Conservation (phyloP, 1,140 invertebrate species). For the Caerostris extrusa region DNA sequence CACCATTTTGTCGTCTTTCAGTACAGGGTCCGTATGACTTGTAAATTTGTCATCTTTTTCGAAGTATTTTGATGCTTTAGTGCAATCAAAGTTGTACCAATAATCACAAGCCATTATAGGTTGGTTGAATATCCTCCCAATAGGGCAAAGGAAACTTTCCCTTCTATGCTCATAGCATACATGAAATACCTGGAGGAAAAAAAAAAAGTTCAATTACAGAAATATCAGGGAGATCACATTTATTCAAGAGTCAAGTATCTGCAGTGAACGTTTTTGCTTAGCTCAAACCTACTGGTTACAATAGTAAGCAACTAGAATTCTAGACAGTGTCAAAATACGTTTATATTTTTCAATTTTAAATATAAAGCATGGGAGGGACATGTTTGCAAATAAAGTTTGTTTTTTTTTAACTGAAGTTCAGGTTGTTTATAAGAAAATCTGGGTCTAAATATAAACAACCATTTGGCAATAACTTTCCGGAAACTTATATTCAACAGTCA, state of each 20-base stretch:
- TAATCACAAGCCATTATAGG: conserved; percentile 79
- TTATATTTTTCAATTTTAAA: too few relatives aligned
- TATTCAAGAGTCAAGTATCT: neutral
- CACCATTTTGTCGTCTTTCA: neutral
- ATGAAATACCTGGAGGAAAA: conserved; percentile 78
- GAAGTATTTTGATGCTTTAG: conserved; percentile 28
- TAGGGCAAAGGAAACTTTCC: conserved; percentile 92
- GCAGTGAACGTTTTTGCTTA: neutral
- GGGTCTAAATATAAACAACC: too few relatives aligned
- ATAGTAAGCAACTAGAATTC: too few relatives aligned
- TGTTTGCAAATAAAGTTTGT: too few relatives aligned
- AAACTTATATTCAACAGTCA: too few relatives aligned
- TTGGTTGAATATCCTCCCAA: conserved; percentile 94
- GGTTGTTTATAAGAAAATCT: too few relatives aligned
- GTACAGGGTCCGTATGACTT: neutral
- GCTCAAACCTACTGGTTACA: neutral
- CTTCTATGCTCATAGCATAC: conserved; percentile 86
- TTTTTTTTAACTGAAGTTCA: too few relatives aligned
- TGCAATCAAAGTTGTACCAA: conserved; percentile 77
- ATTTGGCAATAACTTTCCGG: too few relatives aligned
- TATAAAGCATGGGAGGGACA: too few relatives aligned
- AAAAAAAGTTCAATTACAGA: too few relatives aligned
- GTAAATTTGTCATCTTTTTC: neutral
- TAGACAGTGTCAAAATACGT: too few relatives aligned
- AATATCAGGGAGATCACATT: too few relatives aligned